Evolutionary conservation across 2,113 vertebrate genomes (phyloP), one percentile per base, ranked within the genome.

Genomic region (Anhinga rufa): DNA sequence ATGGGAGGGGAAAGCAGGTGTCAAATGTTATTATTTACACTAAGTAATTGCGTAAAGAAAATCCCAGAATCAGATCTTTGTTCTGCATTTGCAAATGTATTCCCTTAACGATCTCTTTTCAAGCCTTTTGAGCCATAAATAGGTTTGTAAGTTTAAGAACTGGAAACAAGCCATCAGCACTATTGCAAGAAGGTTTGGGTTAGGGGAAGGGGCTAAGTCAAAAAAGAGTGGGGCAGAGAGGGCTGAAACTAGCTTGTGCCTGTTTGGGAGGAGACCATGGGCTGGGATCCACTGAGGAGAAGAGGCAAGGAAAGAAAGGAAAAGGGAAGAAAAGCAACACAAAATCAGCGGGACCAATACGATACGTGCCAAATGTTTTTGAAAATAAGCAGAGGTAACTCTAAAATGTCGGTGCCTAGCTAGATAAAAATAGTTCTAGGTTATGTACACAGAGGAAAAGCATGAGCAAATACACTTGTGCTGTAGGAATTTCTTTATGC

Each of bases 21-120:
- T 80, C 94, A 95, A 92, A 91, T 38, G 24, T 28, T 76, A 83
- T 86, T 96, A 94, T 92, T 97, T 96, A 83, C 89, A 88, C 34
- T 48, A 85, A 82, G 70, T 89, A 91, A 90, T 52, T 85, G 38
- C 26, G 1, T 57, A 42, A 82, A 94, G 75, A 95, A 96, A 92
- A 88, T 58, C 71, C 58, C 51, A 82, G 88, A 77, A 92, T 87
- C 57, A 46, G 38, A 71, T 71, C 88, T 88, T 94, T 94, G 82
- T 84, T 90, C 83, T 93, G 48, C 69, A 87, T 65, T 91, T 3
- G 17, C 87, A 90, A 70, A 74, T 88, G n/a, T 74, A 65, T 88
- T 88, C 89, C 51, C 62, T 52, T 87, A 87, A 91, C 58, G 46
- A 90, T 94, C 16, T 72, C 58, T 90, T 91, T 85, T 81, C 89